Conservation (phyloP, 1,140 invertebrate species). For the Neodiprion virginianus region DNA sequence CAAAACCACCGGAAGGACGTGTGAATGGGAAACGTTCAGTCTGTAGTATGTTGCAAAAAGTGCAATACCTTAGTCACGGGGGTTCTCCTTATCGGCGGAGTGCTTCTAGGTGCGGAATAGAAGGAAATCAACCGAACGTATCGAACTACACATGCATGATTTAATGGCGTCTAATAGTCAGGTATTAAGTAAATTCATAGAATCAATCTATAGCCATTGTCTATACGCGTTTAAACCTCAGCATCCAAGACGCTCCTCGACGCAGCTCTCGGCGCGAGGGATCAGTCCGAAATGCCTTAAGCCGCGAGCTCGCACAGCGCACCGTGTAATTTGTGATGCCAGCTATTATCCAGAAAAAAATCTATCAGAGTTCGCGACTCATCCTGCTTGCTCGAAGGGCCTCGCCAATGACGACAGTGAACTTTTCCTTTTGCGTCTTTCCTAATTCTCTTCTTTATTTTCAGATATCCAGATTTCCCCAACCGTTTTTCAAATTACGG, state of each 20-base stretch:
- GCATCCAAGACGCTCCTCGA: not conserved
- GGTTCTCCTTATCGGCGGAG: no score
- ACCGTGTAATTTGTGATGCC: slow-evolving; percentile 41
- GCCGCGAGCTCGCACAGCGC: slow-evolving; percentile 22
- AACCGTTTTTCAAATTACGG: no score
- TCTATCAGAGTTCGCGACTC: slow-evolving; percentile 31
- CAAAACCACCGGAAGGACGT: no score
- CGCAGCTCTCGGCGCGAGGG: not conserved
- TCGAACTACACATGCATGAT: slow-evolving; percentile 20
- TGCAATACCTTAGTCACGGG: no score
- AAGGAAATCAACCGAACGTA: not conserved
- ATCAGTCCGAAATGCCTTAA: slow-evolving; percentile 11
- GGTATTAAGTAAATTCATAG: slow-evolving; percentile 44
- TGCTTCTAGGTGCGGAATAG: no score
- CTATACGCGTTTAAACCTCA: slow-evolving; percentile 28
- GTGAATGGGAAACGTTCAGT: no score
- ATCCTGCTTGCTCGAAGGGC: not conserved
- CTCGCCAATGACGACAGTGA: not conserved
- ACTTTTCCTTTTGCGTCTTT: not conserved
- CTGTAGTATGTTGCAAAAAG: no score
- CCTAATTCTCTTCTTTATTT: not conserved
- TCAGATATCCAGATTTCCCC: no score
- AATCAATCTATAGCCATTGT: slow-evolving; percentile 44
- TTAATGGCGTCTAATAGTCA: slow-evolving; percentile 36
- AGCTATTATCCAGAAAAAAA: slow-evolving; percentile 36